Conservation (phyloP, 1,140 invertebrate genomes). For the Drosophila bifasciata region DNA sequence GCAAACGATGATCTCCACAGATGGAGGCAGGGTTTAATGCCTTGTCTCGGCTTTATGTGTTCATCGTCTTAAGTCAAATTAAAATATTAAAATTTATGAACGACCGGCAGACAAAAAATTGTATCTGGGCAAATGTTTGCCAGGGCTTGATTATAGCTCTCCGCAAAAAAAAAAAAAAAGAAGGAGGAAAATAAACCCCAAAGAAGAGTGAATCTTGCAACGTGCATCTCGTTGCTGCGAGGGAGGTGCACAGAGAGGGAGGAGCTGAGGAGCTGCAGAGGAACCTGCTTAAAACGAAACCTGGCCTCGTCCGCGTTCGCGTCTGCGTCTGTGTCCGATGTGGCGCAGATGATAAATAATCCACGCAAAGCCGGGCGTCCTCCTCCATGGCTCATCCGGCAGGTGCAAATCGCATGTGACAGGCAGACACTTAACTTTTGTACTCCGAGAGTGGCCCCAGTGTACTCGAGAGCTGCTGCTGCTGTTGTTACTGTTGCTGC, state of each 20-base stretch:
- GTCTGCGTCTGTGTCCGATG: constrained; percentile 38
- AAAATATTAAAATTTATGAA: constrained; percentile 83
- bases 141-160: constrained; percentile 37
- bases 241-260: not conserved
- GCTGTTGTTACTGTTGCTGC: constrained; percentile 5
- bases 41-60: constrained; percentile 62
- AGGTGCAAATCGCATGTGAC: constrained; percentile 82
- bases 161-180: constrained; percentile 1
- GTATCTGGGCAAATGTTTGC: constrained; percentile 58
- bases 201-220: constrained; percentile 66
- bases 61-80: constrained; percentile 71
- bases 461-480: constrained; percentile 39
- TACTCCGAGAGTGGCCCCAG: constrained; percentile 56
- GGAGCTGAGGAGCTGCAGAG: constrained; percentile 7
- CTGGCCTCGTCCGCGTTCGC: constrained; percentile 27
- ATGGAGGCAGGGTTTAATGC: constrained; percentile 45
- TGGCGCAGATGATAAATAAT: constrained; percentile 79
- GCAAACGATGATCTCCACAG: constrained; percentile 12
- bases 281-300: constrained; percentile 73
- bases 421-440: constrained; percentile 81
- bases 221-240: constrained; percentile 57
- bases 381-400: constrained; percentile 76
- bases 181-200: constrained; percentile 24
- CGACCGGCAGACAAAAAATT: constrained; percentile 17
- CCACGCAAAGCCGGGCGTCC: constrained; percentile 63